phyloP scores from a whole-genome alignment of 1,140 invertebrate genomes.

The fruit fly (Drosophila melanogaster) region DNA sequence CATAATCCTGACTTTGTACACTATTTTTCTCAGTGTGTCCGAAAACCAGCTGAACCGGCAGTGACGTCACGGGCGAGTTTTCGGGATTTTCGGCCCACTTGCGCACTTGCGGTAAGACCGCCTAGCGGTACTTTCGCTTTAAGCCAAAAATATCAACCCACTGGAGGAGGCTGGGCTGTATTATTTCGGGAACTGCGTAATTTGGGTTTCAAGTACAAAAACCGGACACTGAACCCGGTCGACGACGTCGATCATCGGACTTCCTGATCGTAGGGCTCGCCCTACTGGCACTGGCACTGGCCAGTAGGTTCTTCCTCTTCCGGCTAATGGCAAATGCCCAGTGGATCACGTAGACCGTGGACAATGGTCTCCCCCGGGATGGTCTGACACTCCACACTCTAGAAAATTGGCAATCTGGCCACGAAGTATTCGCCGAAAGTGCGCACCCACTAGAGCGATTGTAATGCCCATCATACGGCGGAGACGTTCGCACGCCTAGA shows the following conservation, averaged over 20 bases:
- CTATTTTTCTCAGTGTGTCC: not conserved
- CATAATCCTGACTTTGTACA: not conserved
- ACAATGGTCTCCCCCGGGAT: conserved; percentile 23
- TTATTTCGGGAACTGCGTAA: conserved; percentile 76
- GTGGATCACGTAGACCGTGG: conserved; percentile 50
- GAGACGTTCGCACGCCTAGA: conserved; percentile 64
- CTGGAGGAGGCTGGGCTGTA: conserved; percentile 26
- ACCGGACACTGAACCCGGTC: conserved; percentile 67
- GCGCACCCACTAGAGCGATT: conserved; percentile 36
- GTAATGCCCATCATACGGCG: conserved; percentile 51
- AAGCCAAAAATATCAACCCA: conserved; percentile 50
- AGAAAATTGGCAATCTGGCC: conserved; percentile 34
- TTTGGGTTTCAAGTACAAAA: conserved; percentile 82
- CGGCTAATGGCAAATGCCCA: conserved; percentile 44
- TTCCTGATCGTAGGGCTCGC: conserved; percentile 59
- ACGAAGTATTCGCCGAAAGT: conserved; percentile 18
- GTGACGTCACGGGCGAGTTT: conserved; percentile 62
- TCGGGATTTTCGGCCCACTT: conserved; percentile 38
- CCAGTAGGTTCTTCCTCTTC: conserved; percentile 38
- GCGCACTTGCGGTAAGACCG: conserved; percentile 49
- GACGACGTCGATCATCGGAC: conserved; percentile 29
- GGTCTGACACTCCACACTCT: not conserved
- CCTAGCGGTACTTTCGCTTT: conserved; percentile 69
- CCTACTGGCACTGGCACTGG: not conserved
- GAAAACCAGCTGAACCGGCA: conserved; percentile 13